Evolutionary conservation across 2,888 invertebrate species (phyloP).

Genomic region (Machimus rusticus): DNA sequence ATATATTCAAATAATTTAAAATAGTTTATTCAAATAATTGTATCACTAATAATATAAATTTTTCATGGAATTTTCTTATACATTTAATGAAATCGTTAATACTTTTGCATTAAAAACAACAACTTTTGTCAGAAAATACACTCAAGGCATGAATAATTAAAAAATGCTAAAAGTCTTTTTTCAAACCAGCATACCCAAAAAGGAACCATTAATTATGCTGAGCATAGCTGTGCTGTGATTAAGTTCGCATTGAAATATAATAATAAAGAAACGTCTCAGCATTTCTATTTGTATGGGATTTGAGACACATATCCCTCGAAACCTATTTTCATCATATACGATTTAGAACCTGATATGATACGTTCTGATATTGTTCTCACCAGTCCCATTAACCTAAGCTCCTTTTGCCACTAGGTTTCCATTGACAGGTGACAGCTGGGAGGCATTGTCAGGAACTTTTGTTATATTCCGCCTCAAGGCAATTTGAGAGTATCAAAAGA

Average conservation of each 20-base stretch:
- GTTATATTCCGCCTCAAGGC: not conserved
- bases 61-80: no score
- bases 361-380: slow-evolving; percentile 81
- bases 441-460: not conserved
- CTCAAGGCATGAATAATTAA: no score
- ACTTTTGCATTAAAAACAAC: no score
- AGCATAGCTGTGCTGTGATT: not conserved
- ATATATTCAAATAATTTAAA: no score
- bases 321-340: not conserved
- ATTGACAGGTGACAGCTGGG: not conserved
- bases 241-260: not conserved
- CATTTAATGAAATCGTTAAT: no score
- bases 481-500: slow-evolving; percentile 22
- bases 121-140: no score
- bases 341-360: not conserved
- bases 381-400: slow-evolving; percentile 69
- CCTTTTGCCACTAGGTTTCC: slow-evolving; percentile 59
- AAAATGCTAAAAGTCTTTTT: no score
- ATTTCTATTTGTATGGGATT: not conserved
- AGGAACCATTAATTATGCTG: not conserved
- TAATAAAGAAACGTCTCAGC: not conserved
- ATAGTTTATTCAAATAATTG: no score
- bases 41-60: no score
- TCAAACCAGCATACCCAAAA: not conserved
- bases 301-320: not conserved